Evolutionary conservation across 2,113 vertebrate species (phyloP).

Genomic region (Romanogobio albipinnatus): DNA sequence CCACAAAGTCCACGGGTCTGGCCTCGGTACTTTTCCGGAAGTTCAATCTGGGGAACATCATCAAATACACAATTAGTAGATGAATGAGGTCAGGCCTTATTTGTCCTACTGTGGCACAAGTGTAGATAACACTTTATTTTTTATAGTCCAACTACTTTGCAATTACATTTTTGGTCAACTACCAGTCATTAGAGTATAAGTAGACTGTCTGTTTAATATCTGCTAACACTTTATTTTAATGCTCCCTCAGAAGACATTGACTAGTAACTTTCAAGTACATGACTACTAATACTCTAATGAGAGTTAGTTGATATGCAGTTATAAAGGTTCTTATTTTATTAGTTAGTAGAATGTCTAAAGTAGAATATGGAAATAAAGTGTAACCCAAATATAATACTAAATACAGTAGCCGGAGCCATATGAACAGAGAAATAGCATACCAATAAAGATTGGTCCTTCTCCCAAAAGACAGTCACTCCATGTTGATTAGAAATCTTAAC

Average conservation of each 20-base stretch:
- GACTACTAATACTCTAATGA: background rate
- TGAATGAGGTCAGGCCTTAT: background rate
- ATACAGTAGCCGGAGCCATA: background rate
- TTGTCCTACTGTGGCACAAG: background rate
- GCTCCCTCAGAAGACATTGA: background rate
- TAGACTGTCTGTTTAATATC: background rate
- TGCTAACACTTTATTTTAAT: background rate
- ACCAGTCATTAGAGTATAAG: background rate
- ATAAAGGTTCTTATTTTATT: background rate
- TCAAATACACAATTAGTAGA: background rate
- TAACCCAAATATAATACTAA: background rate
- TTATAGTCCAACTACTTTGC: background rate
- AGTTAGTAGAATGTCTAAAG: background rate
- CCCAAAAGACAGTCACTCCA: constrained; percentile 82
- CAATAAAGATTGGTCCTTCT: constrained; percentile 80
- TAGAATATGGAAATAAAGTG: background rate
- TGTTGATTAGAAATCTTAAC: constrained; percentile 78
- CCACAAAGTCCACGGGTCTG: constrained; percentile 78
- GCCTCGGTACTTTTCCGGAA: constrained; percentile 69
- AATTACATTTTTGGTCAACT: background rate
- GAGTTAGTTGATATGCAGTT: background rate
- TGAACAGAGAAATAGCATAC: constrained; percentile 67
- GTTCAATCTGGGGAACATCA: constrained; percentile 69
- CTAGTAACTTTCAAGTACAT: background rate
- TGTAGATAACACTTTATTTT: background rate